Evolutionary conservation across 2,797 vertebrate species (phyloP).

Genomic region (Lepilemur ruficaudatus): DNA sequence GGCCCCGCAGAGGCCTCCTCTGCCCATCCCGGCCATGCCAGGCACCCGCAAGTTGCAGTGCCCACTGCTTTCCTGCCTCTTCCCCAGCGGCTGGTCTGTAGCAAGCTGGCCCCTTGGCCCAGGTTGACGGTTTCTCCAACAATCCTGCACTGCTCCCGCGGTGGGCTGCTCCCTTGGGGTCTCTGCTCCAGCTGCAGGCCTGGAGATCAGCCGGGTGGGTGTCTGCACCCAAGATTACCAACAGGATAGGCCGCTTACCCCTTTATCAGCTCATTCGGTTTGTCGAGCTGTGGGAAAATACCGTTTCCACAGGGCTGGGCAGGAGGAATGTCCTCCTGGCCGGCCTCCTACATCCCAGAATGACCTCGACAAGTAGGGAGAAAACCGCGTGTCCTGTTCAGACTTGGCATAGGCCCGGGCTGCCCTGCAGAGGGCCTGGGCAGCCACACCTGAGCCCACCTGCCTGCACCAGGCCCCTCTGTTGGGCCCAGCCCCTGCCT

Average conservation of each 20-base stretch:
- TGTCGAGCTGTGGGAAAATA: conserved; percentile 53
- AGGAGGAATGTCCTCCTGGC: conserved; percentile 71
- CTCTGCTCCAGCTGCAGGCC: too few species aligned
- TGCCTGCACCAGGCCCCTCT: too few species aligned
- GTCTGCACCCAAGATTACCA: not conserved
- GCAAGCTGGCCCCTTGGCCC: not conserved
- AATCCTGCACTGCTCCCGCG: rapidly evolving
- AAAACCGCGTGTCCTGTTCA: not conserved
- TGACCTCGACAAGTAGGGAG: conserved; percentile 64
- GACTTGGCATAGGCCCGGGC: conserved; percentile 8
- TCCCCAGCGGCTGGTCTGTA: not conserved
- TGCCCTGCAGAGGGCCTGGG: not conserved
- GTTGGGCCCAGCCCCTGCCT: too few species aligned
- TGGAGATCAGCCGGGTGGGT: not conserved
- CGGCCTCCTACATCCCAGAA: conserved; percentile 60
- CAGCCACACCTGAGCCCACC: too few species aligned
- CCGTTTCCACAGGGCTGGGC: conserved; percentile 55
- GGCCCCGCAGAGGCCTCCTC: rapidly evolving
- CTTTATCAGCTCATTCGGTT: not conserved
- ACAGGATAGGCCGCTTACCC: not conserved
- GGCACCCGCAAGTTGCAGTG: too few species aligned
- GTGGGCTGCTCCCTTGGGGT: rapidly evolving
- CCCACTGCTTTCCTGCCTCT: not conserved
- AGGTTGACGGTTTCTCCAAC: not conserved
- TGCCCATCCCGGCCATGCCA: too few species aligned